Evolutionary conservation across 1,140 invertebrate species (phyloP), one percentile per base, ranked within the genome.

Genomic region (Zaprionus davidi): DNA sequence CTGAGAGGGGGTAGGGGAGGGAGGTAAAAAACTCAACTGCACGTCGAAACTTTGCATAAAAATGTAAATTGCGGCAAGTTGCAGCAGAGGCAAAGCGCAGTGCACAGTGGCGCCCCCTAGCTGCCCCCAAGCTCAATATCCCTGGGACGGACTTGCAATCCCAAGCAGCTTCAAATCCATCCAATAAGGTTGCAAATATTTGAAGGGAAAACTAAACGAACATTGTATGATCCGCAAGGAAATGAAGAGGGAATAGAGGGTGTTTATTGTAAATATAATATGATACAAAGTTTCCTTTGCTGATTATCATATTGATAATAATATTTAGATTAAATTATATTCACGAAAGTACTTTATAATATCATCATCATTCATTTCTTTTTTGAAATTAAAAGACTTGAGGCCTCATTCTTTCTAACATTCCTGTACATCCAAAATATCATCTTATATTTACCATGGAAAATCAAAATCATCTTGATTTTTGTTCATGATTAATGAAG

Each of bases 51-150:
- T 70, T 82, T 65, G 66, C 53, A 41, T 60, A 69, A 63, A 82
- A 86, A 86, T 85, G 82, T 68, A 86, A 86, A 76, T 69, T 46
- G 64, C 64, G 76, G 73, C 82, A 85, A 78, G 26, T 73, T 72
- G 79, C 82, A 71, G 22, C 65, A 69, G 74, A 63, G 55, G 60
- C 74, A 69, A 2, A 46, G 7, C 41, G n/a, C 58, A 41, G 20
- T 20, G 38, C 28, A 36, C 38, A 57, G 28, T 46, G 41, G 41
- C 41, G 41, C n/a, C 41, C 41, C 41, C 41, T 46, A 17, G 41
- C 31, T 20, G 22, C 7, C 11, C n/a, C 17, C 51, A 12, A 44
- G 13, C 24, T 22, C 22, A 24, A 51, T 24, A 20, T 9, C 20
- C 46, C 20, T 51, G 11, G 20, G 46, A 12, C 20, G 1, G 20